Conservation (phyloP, 2,113 vertebrate species). For the Myiozetetes cayanensis region DNA sequence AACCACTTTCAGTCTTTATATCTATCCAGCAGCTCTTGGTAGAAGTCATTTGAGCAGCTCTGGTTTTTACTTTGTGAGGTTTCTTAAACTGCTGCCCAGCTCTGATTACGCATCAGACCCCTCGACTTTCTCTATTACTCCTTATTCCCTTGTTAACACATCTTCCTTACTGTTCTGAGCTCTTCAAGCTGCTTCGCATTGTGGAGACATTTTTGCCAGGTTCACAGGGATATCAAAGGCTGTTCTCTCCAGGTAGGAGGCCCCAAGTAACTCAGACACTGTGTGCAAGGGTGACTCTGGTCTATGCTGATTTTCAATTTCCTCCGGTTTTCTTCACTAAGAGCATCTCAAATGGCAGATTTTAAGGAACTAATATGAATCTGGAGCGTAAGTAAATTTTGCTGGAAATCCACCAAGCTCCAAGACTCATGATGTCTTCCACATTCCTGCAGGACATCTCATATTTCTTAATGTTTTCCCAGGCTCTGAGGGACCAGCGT, state of each 20-base stretch:
- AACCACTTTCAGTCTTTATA: background rate
- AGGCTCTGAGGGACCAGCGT: background rate
- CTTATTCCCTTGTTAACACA: background rate
- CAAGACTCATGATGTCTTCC: background rate
- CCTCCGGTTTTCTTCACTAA: background rate
- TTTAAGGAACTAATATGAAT: background rate
- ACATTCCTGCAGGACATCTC: slow-evolving; percentile 10
- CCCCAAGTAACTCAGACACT: background rate
- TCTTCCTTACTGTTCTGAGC: background rate
- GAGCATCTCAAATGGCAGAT: background rate
- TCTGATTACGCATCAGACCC: background rate
- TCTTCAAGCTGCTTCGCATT: slow-evolving; percentile 19
- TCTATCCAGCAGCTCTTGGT: background rate
- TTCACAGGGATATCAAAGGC: background rate
- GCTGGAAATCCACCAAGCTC: background rate
- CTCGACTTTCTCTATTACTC: background rate
- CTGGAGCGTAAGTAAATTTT: background rate
- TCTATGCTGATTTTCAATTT: background rate
- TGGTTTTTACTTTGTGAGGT: slow-evolving; percentile 5
- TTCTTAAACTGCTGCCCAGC: background rate
- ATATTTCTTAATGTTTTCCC: slow-evolving; percentile 5
- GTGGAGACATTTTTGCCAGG: background rate
- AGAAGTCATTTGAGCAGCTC: background rate
- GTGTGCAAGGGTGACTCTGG: background rate
- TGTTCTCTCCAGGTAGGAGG: background rate